phyloP scores from a whole-genome alignment of 2,888 invertebrate genomes.

The Diadegma fenestrale region DNA sequence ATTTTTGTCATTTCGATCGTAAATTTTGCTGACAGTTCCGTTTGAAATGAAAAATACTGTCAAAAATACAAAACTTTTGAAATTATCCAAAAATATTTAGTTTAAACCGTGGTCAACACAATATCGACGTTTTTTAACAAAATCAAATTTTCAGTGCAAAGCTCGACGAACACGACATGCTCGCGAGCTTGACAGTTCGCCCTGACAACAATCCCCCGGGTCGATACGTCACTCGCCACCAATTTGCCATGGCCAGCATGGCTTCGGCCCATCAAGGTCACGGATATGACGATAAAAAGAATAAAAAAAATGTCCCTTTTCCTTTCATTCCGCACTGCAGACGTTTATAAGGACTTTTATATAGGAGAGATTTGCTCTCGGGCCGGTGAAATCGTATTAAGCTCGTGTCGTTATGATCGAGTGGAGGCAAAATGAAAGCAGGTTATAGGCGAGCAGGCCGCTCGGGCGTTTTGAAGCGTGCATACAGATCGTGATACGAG shows the following conservation, averaged over 20 bases:
- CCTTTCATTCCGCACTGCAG: not conserved
- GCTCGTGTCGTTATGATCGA: constrained; percentile 59
- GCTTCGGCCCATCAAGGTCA: not conserved
- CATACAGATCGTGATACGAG: not conserved
- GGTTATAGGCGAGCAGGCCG: constrained; percentile 16
- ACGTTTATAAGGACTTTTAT: constrained; percentile 52
- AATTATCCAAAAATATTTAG: no score
- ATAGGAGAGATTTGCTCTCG: constrained; percentile 28
- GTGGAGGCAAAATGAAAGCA: constrained; percentile 64
- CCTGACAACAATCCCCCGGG: not conserved
- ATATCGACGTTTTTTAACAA: no score
- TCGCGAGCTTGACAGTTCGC: not conserved
- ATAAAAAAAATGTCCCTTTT: constrained; percentile 18
- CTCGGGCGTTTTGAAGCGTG: constrained; percentile 35
- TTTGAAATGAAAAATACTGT: no score
- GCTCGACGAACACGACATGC: not conserved
- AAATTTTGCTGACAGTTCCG: no score
- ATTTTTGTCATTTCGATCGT: no score
- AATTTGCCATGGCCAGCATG: not conserved
- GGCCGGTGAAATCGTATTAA: constrained; percentile 59
- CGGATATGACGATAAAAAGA: not conserved
- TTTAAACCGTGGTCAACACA: no score
- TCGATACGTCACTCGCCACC: not conserved
- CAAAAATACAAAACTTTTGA: no score
- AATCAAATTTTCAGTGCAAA: no score